A percentile compares a stretch with the other conserved stretches of the same genome.
Conservation (phyloP, 2,797 vertebrate genomes). For the Graptemys geographica region DNA sequence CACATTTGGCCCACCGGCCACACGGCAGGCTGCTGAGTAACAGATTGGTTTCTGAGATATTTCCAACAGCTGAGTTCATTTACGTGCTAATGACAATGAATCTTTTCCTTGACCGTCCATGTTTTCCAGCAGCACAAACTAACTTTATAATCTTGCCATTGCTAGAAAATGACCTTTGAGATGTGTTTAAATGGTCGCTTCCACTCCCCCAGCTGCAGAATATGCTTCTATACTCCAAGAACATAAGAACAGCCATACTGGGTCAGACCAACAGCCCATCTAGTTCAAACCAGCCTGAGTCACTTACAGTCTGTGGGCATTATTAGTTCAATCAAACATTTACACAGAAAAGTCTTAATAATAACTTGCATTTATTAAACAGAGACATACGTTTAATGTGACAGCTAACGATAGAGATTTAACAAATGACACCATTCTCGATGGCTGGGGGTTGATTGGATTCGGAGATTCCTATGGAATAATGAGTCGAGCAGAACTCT, state of each 20-base stretch:
- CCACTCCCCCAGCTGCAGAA: neutral
- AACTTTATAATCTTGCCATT: neutral
- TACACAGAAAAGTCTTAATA: conserved; percentile 26
- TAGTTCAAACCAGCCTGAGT: neutral
- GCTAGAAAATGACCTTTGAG: neutral
- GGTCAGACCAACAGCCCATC: no score
- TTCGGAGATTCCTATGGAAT: neutral
- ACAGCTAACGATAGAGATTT: conserved; percentile 58
- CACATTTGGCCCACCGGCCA: neutral
- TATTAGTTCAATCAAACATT: conserved; percentile 48
- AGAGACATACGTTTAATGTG: conserved; percentile 46
- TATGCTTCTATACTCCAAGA: neutral
- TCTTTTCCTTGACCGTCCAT: neutral
- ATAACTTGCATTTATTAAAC: conserved; percentile 38
- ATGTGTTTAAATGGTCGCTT: neutral
- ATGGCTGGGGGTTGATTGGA: conserved; percentile 16
- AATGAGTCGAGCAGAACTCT: conserved; percentile 32
- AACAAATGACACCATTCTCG: conserved; percentile 41
- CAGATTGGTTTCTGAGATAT: accelerated
- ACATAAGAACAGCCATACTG: no score
- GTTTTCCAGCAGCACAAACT: neutral
- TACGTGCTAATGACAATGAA: neutral
- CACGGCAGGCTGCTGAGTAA: neutral
- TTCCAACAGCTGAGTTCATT: neutral
- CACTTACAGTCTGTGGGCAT: neutral